Conservation (phyloP, 2,797 vertebrate species). For the Myotis pilosus region DNA sequence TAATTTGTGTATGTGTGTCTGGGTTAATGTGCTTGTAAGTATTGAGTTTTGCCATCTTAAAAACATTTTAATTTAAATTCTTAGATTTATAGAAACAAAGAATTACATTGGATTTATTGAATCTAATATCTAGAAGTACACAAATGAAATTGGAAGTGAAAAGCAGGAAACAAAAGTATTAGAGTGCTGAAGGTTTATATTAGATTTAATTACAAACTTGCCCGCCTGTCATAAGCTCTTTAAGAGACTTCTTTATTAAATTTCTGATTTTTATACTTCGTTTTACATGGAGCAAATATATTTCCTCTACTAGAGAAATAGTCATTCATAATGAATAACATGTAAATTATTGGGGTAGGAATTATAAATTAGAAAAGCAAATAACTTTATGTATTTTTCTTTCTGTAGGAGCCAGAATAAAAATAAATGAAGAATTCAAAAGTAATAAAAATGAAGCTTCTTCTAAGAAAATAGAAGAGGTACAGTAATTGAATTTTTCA, state of each 20-base stretch:
- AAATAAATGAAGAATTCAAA: conserved; percentile 96
- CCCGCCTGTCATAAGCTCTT: background rate
- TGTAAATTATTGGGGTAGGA: conserved; percentile 11
- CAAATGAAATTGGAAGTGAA: conserved; percentile 13
- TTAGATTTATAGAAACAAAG: conserved; percentile 33
- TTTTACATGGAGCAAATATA: background rate
- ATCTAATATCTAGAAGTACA: background rate
- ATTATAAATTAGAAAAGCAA: conserved; percentile 21
- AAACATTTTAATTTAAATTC: conserved; percentile 17
- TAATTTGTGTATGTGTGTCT: background rate
- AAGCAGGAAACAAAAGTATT: conserved; percentile 6
- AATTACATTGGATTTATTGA: conserved; percentile 39
- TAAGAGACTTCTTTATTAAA: background rate
- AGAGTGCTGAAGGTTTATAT: background rate
- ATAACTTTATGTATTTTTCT: conserved; percentile 18
- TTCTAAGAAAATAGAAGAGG: conserved; percentile 88
- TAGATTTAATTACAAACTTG: conserved; percentile 25
- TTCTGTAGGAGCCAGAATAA: conserved; percentile 86
- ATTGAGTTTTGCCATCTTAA: conserved; percentile 7
- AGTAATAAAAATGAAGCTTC: conserved; percentile 90
- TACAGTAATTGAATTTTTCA: conserved; percentile 43
- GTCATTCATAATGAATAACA: background rate
- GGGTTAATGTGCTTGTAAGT: background rate
- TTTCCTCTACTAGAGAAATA: conserved; percentile 3
- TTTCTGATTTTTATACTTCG: conserved; percentile 30